These are phyloP conservation scores for Lutraria rhynchaena DNA, from an alignment of 1,140 invertebrate species.

Conservation along the genomic window DNA sequence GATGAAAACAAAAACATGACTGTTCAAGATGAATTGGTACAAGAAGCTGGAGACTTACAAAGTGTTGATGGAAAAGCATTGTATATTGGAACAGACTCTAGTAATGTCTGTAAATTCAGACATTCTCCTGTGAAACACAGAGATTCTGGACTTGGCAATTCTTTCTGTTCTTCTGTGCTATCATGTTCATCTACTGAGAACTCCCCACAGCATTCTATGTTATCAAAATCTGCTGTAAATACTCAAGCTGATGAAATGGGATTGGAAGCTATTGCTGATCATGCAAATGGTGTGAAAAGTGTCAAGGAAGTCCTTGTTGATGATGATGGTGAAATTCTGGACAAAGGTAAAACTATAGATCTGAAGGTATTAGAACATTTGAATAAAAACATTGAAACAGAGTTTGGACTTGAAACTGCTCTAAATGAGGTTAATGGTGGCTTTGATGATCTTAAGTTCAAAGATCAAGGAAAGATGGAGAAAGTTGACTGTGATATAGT, in stretches of 20 bases:
- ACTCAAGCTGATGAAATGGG: neutral
- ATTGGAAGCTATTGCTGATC: neutral
- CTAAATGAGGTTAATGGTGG: too few species aligned
- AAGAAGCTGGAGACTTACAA: neutral
- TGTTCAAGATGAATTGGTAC: neutral
- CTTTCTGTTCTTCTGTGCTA: conserved; percentile 20
- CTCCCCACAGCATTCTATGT: conserved; percentile 36
- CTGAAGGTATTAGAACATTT: too few species aligned
- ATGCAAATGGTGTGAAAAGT: too few species aligned
- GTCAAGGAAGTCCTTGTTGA: too few species aligned
- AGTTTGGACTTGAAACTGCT: too few species aligned
- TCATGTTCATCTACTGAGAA: conserved; percentile 33
- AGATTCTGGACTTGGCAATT: conserved; percentile 48
- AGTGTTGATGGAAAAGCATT: neutral
- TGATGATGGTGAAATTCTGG: too few species aligned
- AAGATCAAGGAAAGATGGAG: too few species aligned
- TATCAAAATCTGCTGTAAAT: neutral
- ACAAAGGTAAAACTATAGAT: too few species aligned
- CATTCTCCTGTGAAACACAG: conserved; percentile 10
- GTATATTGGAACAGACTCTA: neutral
- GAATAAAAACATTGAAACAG: too few species aligned
- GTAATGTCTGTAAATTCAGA: neutral
- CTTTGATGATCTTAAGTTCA: too few species aligned
- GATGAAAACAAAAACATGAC: too few species aligned
- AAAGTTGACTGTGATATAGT: neutral